Evolutionary conservation across 2,797 vertebrate species (phyloP).

Genomic region (Acanthis flammea): DNA sequence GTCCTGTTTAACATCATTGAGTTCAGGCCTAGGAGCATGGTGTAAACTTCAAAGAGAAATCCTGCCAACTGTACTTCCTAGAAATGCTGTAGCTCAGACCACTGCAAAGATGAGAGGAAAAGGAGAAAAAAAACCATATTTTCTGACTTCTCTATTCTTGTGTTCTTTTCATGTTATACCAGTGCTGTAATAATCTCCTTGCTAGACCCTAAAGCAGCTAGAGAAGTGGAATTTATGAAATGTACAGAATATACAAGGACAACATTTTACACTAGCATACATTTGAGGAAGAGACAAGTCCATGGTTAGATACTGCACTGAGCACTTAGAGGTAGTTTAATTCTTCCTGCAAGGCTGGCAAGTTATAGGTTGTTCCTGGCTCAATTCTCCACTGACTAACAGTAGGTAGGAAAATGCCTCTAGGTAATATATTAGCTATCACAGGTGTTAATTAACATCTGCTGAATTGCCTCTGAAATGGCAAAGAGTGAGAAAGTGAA

Average conservation of each 20-base stretch:
- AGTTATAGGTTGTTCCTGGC: not conserved
- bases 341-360: not conserved
- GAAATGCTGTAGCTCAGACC: not conserved
- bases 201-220: not conserved
- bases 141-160: not conserved
- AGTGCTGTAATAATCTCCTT: not conserved
- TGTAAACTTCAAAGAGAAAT: not conserved
- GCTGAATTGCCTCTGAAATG: not conserved
- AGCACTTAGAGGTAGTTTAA: not conserved
- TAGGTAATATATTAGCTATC: not conserved
- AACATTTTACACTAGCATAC: not conserved
- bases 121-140: rapidly evolving
- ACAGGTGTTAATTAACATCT: not conserved
- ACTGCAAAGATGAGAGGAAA: not conserved
- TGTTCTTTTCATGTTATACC: not conserved
- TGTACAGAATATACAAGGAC: not conserved
- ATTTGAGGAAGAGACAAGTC: not conserved
- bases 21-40: not conserved
- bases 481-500: not conserved
- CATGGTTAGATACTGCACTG: not conserved
- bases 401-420: not conserved
- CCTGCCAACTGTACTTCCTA: not conserved
- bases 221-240: not conserved
- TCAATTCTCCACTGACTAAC: not conserved
- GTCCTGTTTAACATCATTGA: not conserved